A percentile compares a stretch with the other conserved stretches of the same genome.
phyloP scores from a whole-genome alignment of 1,140 invertebrate species.

The Drosophila arizonae region DNA sequence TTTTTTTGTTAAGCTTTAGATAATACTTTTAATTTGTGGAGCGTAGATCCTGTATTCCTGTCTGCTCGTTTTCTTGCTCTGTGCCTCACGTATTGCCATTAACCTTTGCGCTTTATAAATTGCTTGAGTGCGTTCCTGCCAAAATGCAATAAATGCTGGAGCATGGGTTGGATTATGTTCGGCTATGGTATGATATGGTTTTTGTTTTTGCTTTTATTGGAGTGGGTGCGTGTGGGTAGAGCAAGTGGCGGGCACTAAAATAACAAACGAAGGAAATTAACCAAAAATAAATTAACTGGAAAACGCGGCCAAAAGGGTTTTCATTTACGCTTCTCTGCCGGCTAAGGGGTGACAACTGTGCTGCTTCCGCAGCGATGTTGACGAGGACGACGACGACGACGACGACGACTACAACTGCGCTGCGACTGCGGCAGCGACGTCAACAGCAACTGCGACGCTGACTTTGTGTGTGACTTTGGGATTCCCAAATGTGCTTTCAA shows the following conservation, averaged over 20 bases:
- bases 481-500: conserved; percentile 76
- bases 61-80: conserved; percentile 7
- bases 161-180: conserved; percentile 12
- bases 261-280: conserved; percentile 78
- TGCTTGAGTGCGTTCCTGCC: conserved; percentile 59
- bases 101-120: conserved; percentile 32
- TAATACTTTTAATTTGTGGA: background rate
- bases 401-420: conserved; percentile 5
- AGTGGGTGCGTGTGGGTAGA: conserved; percentile 12
- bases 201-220: background rate
- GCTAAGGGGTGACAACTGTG: conserved; percentile 36
- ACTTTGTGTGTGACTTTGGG: conserved; percentile 62
- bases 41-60: background rate
- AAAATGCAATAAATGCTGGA: conserved; percentile 68
- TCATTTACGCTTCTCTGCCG: conserved; percentile 33
- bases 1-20: background rate
- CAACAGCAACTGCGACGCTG: conserved; percentile 6
- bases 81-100: conserved; percentile 28
- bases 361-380: conserved; percentile 7
- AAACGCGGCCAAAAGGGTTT: conserved; percentile 54
- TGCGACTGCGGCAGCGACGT: conserved; percentile 8
- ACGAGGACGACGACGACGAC: background rate
- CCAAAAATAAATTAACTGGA: conserved; percentile 78
- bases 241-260: conserved; percentile 58
- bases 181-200: conserved; percentile 8